A percentile compares a stretch with the other conserved stretches of the same genome.
phyloP scores from a whole-genome alignment of 53 echinoderm and acorn worm genomes.

The Holothuria scabra region DNA sequence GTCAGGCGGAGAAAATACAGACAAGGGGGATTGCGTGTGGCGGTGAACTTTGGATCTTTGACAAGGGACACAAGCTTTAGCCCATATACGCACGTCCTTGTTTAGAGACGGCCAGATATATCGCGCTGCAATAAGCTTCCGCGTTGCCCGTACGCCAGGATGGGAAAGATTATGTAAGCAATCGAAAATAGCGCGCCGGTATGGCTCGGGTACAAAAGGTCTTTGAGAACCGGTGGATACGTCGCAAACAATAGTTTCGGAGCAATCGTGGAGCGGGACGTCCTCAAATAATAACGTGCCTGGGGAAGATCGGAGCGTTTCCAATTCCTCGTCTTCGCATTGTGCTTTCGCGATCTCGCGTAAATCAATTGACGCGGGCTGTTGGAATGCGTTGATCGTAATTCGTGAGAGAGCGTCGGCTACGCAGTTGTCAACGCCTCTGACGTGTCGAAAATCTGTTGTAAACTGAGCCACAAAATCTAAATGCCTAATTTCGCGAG shows the following conservation, averaged over 20 bases:
- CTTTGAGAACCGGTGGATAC: no score
- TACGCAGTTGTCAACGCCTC: no score
- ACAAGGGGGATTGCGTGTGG: conserved; percentile 56
- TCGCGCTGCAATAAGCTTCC: no score
- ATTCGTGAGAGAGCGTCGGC: neutral
- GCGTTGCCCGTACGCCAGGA: conserved; percentile 58
- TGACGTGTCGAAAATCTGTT: no score
- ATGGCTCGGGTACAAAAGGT: no score
- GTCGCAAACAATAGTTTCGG: no score
- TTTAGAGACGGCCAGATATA: no score
- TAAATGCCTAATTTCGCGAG: no score
- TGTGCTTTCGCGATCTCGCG: neutral
- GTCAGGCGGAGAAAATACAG: conserved; percentile 50
- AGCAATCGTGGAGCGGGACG: neutral
- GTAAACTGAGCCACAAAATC: neutral
- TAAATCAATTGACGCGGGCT: neutral
- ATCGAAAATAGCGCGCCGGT: conserved; percentile 48
- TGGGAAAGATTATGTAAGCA: conserved; percentile 50
- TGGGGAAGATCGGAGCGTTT: neutral
- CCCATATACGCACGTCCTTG: no score
- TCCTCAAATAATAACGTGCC: neutral
- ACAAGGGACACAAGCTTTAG: no score
- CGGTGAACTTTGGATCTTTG: no score
- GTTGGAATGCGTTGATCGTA: neutral
- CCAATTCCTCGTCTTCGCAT: conserved; percentile 2